Conservation (phyloP, 2,888 invertebrate species). For the Coleophora deauratella region DNA sequence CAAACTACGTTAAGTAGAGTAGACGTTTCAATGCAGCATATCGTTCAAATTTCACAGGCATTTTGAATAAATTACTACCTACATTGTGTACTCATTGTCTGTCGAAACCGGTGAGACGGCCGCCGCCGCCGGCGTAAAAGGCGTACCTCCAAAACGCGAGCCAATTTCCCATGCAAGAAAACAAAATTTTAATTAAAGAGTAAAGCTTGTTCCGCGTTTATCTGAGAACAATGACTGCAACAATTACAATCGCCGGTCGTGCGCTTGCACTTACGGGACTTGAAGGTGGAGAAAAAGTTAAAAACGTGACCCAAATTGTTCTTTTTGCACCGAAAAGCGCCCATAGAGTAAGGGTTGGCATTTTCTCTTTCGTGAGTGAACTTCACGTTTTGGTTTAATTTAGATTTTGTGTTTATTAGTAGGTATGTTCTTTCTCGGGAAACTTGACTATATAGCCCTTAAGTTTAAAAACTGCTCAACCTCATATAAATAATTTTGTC, state of each 20-base stretch:
- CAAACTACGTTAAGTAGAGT: too few relatives aligned
- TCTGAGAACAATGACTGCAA: constrained; percentile 58
- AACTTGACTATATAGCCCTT: background rate
- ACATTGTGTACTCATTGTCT: too few relatives aligned
- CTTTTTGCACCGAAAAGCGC: constrained; percentile 43
- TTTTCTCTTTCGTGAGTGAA: background rate
- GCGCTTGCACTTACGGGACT: constrained; percentile 43
- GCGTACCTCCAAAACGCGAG: too few relatives aligned
- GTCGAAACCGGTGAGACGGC: too few relatives aligned
- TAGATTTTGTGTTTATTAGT: background rate
- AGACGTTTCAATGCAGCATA: too few relatives aligned
- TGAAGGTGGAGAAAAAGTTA: constrained; percentile 29
- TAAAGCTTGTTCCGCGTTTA: constrained; percentile 45
- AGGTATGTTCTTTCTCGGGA: background rate
- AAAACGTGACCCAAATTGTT: constrained; percentile 61
- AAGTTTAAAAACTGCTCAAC: background rate
- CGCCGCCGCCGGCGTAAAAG: too few relatives aligned
- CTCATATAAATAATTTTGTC: background rate
- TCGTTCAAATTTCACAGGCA: too few relatives aligned
- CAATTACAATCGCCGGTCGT: constrained; percentile 44
- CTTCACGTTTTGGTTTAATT: background rate
- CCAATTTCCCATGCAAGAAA: constrained; percentile 16
- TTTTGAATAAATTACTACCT: too few relatives aligned
- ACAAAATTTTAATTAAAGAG: constrained; percentile 62
- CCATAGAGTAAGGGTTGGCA: constrained; percentile 29